A percentile compares a stretch with the other conserved stretches of the same genome.
phyloP scores from a whole-genome alignment of 2,113 vertebrate genomes.

The Centropristis striata region DNA sequence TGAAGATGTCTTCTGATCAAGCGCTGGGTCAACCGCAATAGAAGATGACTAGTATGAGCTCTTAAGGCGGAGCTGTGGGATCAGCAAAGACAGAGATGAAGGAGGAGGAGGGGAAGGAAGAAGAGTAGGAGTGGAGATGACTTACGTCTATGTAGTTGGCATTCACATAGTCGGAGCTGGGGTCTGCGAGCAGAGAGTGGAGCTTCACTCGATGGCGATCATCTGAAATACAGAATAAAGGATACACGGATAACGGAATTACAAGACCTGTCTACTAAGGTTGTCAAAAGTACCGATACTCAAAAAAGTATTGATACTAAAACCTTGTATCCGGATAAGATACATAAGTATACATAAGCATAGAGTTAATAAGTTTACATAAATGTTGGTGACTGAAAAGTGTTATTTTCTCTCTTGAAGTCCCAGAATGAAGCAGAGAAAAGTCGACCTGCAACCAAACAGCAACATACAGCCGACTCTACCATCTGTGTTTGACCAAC shows the following conservation, averaged over 20 bases:
- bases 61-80: constrained; percentile 8
- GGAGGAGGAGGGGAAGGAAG: neutral
- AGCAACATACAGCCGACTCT: too few relatives aligned
- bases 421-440: too few relatives aligned
- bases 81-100: constrained; percentile 4
- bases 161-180: constrained; percentile 93
- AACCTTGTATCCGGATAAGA: too few relatives aligned
- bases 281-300: too few relatives aligned
- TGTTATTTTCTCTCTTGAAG: too few relatives aligned
- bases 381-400: too few relatives aligned
- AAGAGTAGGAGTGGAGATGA: constrained; percentile 30
- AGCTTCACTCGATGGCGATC: constrained; percentile 95
- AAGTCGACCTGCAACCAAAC: too few relatives aligned
- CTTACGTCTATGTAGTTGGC: constrained; percentile 98
- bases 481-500: too few relatives aligned
- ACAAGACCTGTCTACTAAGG: neutral
- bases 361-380: too few relatives aligned
- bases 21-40: constrained; percentile 13
- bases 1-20: constrained; percentile 21
- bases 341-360: too few relatives aligned
- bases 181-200: constrained; percentile 93
- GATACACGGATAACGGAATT: neutral
- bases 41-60: neutral
- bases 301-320: too few relatives aligned
- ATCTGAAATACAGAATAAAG: constrained; percentile 80